phyloP scores from a whole-genome alignment of 53 echinoderm and acorn worm genomes.

The Echinarachnius parma region DNA sequence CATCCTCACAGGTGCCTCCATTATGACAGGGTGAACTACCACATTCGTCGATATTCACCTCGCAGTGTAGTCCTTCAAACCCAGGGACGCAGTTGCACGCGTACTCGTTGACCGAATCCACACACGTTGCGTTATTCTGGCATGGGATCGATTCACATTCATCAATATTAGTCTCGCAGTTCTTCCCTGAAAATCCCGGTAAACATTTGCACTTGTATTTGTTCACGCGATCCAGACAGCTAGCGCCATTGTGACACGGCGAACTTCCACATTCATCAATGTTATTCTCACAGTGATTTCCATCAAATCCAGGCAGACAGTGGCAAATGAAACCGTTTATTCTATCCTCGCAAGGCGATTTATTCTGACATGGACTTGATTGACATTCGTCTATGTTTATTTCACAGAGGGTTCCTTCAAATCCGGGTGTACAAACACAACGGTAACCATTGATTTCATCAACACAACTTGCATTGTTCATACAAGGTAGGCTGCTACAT shows the following conservation, averaged over 20 bases:
- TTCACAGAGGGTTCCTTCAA: slow-evolving; percentile 43
- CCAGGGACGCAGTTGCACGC: slow-evolving; percentile 15
- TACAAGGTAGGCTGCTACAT: slow-evolving; percentile 60
- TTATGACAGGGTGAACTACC: slow-evolving; percentile 62
- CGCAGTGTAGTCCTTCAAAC: slow-evolving; percentile 59
- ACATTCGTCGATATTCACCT: slow-evolving; percentile 65
- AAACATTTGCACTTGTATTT: slow-evolving; percentile 54
- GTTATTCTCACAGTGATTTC: slow-evolving; percentile 46
- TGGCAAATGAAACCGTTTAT: slow-evolving; percentile 37
- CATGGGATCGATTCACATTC: slow-evolving; percentile 49
- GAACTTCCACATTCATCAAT: slow-evolving; percentile 50
- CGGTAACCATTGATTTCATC: slow-evolving; percentile 48
- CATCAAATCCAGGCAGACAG: slow-evolving; percentile 49
- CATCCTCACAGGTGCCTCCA: slow-evolving; percentile 57
- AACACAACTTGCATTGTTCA: slow-evolving; percentile 56
- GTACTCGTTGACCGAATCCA: slow-evolving; percentile 9
- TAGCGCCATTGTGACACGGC: slow-evolving; percentile 55
- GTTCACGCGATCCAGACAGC: slow-evolving; percentile 46
- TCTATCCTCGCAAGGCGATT: slow-evolving; percentile 27
- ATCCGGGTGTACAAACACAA: slow-evolving; percentile 48
- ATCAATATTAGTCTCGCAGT: slow-evolving; percentile 54
- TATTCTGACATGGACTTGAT: slow-evolving; percentile 54
- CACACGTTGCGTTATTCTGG: slow-evolving; percentile 26
- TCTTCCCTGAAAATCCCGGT: slow-evolving; percentile 43
- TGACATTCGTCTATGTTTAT: slow-evolving; percentile 56